Conservation (phyloP, 2,797 vertebrate species). For the Catharus ustulatus region DNA sequence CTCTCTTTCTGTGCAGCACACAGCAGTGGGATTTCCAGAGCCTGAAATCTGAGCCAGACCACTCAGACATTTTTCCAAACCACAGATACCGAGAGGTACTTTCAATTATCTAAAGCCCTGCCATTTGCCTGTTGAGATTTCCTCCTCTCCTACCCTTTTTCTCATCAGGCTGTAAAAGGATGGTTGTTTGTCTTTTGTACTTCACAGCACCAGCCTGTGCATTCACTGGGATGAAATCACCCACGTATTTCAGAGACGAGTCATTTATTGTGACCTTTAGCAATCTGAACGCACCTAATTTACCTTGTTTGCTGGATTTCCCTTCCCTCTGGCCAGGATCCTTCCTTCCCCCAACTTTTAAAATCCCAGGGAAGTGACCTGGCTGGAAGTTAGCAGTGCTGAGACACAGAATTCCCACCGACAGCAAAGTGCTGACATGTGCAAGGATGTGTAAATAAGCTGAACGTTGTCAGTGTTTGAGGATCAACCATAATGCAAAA, state of each 20-base stretch:
- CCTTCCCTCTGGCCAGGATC: background rate
- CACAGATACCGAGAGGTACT: background rate
- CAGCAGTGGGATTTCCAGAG: background rate
- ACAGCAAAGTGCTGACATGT: background rate
- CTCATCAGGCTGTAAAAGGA: background rate
- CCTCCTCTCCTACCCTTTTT: background rate
- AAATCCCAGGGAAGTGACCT: background rate
- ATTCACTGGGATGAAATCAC: background rate
- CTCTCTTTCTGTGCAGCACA: background rate
- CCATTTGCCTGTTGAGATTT: background rate
- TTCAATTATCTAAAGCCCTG: background rate
- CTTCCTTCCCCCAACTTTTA: background rate
- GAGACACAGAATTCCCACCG: background rate
- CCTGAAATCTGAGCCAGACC: background rate
- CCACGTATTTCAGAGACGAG: accelerated
- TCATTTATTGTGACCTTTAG: background rate
- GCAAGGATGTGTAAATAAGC: conserved; percentile 1
- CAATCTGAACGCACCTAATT: background rate
- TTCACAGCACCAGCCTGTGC: background rate
- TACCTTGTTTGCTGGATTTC: background rate
- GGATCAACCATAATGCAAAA: background rate
- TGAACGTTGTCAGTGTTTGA: background rate
- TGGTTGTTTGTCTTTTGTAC: background rate
- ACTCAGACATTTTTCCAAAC: background rate
- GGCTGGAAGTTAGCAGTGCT: background rate